phyloP scores from a whole-genome alignment of 2,113 vertebrate species.

The Dissostichus mawsoni region DNA sequence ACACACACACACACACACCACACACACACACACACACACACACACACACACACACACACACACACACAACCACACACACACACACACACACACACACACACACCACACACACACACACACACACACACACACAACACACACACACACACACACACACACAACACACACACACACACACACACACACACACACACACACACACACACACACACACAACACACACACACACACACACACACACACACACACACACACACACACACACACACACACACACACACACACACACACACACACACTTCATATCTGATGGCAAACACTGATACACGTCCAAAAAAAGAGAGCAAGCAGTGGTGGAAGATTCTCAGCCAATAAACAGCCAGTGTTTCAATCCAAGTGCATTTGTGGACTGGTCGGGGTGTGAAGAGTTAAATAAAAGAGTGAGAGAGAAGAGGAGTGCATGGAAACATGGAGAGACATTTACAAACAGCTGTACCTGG shows the following conservation, averaged over 20 bases:
- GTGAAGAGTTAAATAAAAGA: conserved; percentile 28
- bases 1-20: no score
- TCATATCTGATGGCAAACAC: conserved; percentile 43
- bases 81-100: background rate
- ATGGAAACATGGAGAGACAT: no score
- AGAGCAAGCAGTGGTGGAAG: conserved; percentile 45
- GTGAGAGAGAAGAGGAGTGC: conserved; percentile 16
- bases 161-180: background rate
- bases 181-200: background rate
- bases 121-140: background rate
- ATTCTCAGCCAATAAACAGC: conserved; percentile 65
- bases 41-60: background rate
- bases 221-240: background rate
- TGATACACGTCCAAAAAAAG: conserved; percentile 22
- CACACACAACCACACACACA: background rate
- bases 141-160: background rate
- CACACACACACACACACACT: conserved; percentile 7
- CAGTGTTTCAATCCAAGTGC: conserved; percentile 60
- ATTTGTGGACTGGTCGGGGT: conserved; percentile 23
- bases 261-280: background rate
- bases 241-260: background rate
- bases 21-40: background rate
- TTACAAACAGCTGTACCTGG: no score
- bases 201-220: background rate
- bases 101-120: background rate